Evolutionary conservation across 2,797 vertebrate genomes (phyloP), one percentile per base, ranked within the genome.

Genomic region (Oreortyx pictus): DNA sequence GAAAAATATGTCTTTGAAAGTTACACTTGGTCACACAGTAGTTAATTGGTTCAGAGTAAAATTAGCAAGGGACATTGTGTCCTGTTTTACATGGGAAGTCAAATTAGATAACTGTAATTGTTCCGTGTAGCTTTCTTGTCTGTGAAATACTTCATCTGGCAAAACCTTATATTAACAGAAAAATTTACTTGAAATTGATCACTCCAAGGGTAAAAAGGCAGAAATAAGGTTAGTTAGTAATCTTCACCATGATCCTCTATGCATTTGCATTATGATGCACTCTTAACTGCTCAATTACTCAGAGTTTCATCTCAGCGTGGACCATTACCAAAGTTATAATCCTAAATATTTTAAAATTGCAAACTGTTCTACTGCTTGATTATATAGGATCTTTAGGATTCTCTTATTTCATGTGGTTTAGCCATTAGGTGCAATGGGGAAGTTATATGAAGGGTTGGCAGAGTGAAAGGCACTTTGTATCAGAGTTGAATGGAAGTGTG

Each of bases 171-270:
- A 49, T 86, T 52, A 57, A 70, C 90, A 71, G 57, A 89, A 92
- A 83, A 80, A 43, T 15, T 79, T 66, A 90, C 88, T 93, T 88
- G 70, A 90, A 95, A 71, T 90, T 83, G 80, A 88, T 73, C 44
- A 44, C 18, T 90, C 41, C 54, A 90, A n/a, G 49, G 70, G 46
- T 88, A 88, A 86, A 88, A 71, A 74, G 59, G 33, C 59, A 86
- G 83, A 86, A 81, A 78, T 90, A 64, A 93, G 52, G 73, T 92
- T 91, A 86, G 52, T 86, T 24, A 47, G 43, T 87, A 89, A 79
- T 85, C 67, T 87, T 82, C 68, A 9, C 64, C 61, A 10, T 73
- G 71, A 81, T 75, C 46, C 64, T 79, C 44, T 84, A 66, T 88
- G 76, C 49, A 80, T 86, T 91, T 85, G 52, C 92, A 77, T 82